A percentile compares a stretch with the other conserved stretches of the same genome.
Evolutionary conservation across 2,888 invertebrate species (phyloP).

Genomic region (Melitaea athalia): DNA sequence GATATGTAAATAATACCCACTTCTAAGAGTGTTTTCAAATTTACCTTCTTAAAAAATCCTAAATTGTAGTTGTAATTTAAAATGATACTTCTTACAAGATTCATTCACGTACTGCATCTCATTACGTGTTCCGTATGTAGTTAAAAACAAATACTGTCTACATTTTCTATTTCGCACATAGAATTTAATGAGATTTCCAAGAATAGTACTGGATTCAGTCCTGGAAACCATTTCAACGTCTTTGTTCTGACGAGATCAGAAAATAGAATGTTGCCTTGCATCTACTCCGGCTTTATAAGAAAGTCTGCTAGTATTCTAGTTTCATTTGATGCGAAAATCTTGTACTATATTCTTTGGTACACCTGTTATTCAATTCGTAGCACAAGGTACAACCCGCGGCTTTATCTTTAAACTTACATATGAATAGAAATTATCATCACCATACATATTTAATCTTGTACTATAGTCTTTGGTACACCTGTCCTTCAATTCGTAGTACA

Average conservation of each 20-base stretch:
- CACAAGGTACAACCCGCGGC: background rate
- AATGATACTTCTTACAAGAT: no score
- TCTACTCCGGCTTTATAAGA: background rate
- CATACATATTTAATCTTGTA: no score
- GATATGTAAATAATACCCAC: no score
- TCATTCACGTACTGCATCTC: no score
- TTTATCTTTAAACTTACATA: background rate
- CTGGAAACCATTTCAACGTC: conserved; percentile 8
- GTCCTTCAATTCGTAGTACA: no score
- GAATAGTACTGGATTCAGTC: conserved; percentile 9
- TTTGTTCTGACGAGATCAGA: conserved; percentile 16
- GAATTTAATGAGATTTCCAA: conserved; percentile 13
- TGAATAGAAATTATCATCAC: background rate
- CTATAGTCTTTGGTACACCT: background rate
- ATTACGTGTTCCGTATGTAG: background rate
- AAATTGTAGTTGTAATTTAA: no score
- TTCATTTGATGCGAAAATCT: background rate
- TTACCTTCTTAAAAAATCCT: no score
- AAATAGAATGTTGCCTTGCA: conserved; percentile 14
- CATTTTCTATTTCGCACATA: conserved; percentile 6
- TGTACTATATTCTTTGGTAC: background rate
- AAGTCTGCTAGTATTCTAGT: background rate
- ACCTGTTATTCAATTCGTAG: no score
- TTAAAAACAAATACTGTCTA: background rate
- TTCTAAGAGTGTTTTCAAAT: no score